phyloP scores from a whole-genome alignment of 2,113 vertebrate species.

The Clupea harengus region DNA sequence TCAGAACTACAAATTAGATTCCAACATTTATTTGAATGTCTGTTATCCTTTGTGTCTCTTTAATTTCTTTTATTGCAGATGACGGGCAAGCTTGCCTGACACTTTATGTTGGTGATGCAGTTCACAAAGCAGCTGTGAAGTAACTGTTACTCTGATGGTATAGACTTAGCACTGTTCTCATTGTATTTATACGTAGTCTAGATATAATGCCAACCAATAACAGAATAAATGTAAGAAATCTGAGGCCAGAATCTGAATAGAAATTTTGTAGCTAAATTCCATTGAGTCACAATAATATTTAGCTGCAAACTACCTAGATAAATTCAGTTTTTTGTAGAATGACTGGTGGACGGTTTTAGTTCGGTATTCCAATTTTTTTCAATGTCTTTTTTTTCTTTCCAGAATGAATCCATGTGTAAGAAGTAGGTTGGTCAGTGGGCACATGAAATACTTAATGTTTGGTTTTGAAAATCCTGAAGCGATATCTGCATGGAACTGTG shows the following conservation, averaged over 20 bases:
- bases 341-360: neutral
- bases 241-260: neutral
- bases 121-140: neutral
- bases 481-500: conserved; percentile 7
- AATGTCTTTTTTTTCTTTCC: neutral
- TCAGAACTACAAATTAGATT: conserved; percentile 56
- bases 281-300: neutral
- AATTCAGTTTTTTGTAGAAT: neutral
- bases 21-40: neutral
- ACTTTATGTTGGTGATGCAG: neutral
- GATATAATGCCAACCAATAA: neutral
- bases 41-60: neutral
- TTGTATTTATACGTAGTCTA: neutral
- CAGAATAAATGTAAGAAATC: neutral
- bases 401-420: neutral
- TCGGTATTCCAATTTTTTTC: neutral
- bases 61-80: neutral
- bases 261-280: neutral
- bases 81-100: neutral
- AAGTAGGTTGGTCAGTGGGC: neutral
- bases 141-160: neutral
- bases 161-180: neutral
- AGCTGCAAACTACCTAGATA: neutral
- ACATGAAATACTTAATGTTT: neutral
- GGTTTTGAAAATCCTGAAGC: neutral